These are phyloP conservation scores for Lasius platythorax DNA, from an alignment of 2,888 invertebrate genomes.

Conservation along the genomic window DNA sequence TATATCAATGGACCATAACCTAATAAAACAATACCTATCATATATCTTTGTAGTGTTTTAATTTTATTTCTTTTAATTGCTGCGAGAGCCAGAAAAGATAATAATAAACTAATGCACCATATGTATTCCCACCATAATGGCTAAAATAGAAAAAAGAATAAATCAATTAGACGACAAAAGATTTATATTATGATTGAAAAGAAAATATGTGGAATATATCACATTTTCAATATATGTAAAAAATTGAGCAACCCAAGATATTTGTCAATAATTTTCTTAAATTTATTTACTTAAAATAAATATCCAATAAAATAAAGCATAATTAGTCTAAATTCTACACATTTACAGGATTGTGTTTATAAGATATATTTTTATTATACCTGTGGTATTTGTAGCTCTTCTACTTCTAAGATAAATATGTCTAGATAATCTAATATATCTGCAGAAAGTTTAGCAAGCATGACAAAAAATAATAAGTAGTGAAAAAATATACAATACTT, in stretches of 20 bases:
- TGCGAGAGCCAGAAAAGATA: slow-evolving; percentile 94
- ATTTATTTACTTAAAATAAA: neutral
- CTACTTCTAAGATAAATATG: slow-evolving; percentile 97
- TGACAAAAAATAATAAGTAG: slow-evolving; percentile 94
- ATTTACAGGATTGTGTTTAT: neutral
- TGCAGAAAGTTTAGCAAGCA: slow-evolving; percentile 96
- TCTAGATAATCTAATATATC: slow-evolving; percentile 97
- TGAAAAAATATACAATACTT: slow-evolving; percentile 98
- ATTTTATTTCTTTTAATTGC: slow-evolving; percentile 95
- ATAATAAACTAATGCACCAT: slow-evolving; percentile 94
- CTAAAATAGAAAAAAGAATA: slow-evolving; percentile 86
- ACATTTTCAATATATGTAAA: neutral
- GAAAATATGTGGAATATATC: neutral
- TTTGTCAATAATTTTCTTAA: neutral
- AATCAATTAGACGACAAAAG: neutral
- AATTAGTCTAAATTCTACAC: neutral
- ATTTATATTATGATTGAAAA: neutral
- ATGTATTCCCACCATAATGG: slow-evolving; percentile 97
- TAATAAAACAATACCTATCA: slow-evolving; percentile 92
- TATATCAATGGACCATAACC: slow-evolving; percentile 94
- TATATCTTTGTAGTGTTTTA: slow-evolving; percentile 91
- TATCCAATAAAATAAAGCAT: neutral
- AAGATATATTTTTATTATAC: slow-evolving; percentile 80
- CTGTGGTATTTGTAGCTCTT: slow-evolving; percentile 96
- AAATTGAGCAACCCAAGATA: neutral